Percentiles rank a stretch among this genome's conserved stretches.
phyloP scores from a whole-genome alignment of 2,888 invertebrate genomes.

The Sisyra nigra region DNA sequence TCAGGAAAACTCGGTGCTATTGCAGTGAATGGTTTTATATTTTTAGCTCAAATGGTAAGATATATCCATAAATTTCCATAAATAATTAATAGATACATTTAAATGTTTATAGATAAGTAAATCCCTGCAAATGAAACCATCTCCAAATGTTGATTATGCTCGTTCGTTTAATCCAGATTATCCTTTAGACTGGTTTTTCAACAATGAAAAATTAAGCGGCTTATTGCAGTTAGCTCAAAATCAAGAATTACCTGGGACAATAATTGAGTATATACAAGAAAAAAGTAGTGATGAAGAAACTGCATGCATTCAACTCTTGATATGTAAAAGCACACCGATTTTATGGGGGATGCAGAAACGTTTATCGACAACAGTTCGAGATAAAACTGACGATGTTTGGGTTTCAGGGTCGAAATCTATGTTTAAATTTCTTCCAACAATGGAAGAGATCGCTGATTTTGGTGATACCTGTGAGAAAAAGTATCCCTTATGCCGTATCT shows the following conservation, averaged over 20 bases:
- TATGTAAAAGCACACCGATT: conserved; percentile 65
- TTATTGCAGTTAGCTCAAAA: conserved; percentile 43
- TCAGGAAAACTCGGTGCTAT: conserved; percentile 62
- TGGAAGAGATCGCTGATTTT: conserved; percentile 39
- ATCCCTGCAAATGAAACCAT: conserved; percentile 29
- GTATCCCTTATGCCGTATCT: conserved; percentile 29
- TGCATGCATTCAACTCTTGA: conserved; percentile 50
- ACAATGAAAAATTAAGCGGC: conserved; percentile 38
- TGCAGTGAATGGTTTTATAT: conserved; percentile 66
- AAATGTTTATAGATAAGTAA: conserved; percentile 40
- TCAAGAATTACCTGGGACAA: conserved; percentile 38
- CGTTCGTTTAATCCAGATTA: conserved; percentile 21
- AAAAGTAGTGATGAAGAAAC: conserved; percentile 39
- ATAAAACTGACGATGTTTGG: conserved; percentile 18
- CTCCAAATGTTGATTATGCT: conserved; percentile 21
- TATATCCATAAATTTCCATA: background rate
- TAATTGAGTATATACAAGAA: conserved; percentile 41
- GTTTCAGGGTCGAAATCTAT: conserved; percentile 24
- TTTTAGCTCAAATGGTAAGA: conserved; percentile 68
- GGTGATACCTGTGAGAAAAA: conserved; percentile 45
- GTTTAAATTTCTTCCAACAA: conserved; percentile 44
- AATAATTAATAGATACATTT: conserved; percentile 5
- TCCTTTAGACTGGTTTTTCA: conserved; percentile 45
- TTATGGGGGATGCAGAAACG: conserved; percentile 61
- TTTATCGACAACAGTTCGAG: conserved; percentile 15